A percentile compares a stretch with the other conserved stretches of the same genome.
These are phyloP conservation scores for Drosophila suboccidentalis DNA, from an alignment of 2,888 invertebrate genomes.

Conservation along the genomic window DNA sequence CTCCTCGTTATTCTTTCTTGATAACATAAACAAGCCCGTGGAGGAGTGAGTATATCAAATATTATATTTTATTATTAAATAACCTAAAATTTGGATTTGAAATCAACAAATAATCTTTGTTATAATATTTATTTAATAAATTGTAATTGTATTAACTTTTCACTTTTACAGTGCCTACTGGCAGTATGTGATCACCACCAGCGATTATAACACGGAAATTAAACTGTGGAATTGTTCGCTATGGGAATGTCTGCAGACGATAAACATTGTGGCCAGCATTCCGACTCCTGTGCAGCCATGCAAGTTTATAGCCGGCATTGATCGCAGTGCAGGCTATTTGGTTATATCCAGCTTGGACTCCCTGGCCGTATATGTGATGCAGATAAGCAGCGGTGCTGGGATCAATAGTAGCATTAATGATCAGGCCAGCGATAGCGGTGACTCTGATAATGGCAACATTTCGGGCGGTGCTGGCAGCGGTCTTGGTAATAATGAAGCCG, in stretches of 20 bases:
- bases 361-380: conserved; percentile 93
- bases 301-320: conserved; percentile 89
- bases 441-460: conserved; percentile 40
- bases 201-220: conserved; percentile 94
- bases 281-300: conserved; percentile 56
- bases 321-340: conserved; percentile 94
- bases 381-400: conserved; percentile 87
- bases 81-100: no score
- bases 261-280: conserved; percentile 87
- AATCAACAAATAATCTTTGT: not conserved
- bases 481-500: conserved; percentile 30
- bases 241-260: conserved; percentile 97
- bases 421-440: conserved; percentile 48
- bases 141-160: not conserved
- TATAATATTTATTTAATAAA: not conserved
- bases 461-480: conserved; percentile 26
- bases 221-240: conserved; percentile 98
- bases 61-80: no score
- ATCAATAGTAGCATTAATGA: conserved; percentile 18
- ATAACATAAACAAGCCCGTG: conserved; percentile 93
- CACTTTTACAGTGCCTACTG: conserved; percentile 90
- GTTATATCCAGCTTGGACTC: conserved; percentile 95
- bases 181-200: conserved; percentile 97
- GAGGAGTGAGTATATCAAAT: conserved; percentile 89
- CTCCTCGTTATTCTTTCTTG: conserved; percentile 96